A percentile compares a stretch with the other conserved stretches of the same genome.
Evolutionary conservation across 2,888 invertebrate species (phyloP).

Genomic region (Temnothorax unifasciatus): DNA sequence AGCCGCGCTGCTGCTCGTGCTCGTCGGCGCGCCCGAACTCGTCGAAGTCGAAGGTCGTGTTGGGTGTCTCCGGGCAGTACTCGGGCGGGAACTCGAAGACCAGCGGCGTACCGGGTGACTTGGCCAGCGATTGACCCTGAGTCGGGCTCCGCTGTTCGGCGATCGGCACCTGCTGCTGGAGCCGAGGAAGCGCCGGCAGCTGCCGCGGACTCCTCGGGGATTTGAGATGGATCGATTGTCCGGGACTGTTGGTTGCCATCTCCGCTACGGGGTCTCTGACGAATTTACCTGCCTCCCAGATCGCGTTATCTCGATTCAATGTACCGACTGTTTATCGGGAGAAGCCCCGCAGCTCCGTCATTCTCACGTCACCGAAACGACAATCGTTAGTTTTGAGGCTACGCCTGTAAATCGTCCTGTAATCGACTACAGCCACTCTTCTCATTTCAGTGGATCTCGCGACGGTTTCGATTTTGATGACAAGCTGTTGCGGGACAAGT

Average conservation of each 20-base stretch:
- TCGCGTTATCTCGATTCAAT: slow-evolving; percentile 18
- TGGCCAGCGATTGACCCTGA: slow-evolving; percentile 87
- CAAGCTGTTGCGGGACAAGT: neutral
- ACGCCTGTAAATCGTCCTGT: slow-evolving; percentile 8
- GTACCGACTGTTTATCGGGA: slow-evolving; percentile 8
- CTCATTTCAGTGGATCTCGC: slow-evolving; percentile 19
- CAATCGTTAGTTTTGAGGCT: neutral
- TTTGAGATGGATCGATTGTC: slow-evolving; percentile 87
- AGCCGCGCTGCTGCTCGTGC: slow-evolving; percentile 30
- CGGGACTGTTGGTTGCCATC: slow-evolving; percentile 89
- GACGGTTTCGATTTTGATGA: neutral
- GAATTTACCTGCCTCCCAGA: slow-evolving; percentile 1
- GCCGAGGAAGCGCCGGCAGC: slow-evolving; percentile 87
- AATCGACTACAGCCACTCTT: neutral
- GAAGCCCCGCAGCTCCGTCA: neutral
- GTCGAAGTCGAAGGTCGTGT: slow-evolving; percentile 80
- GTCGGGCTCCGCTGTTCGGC: slow-evolving; percentile 88
- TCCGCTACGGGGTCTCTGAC: slow-evolving; percentile 50
- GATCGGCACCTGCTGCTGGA: slow-evolving; percentile 87
- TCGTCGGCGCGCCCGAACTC: slow-evolving; percentile 73
- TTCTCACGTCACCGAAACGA: neutral
- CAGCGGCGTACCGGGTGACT: slow-evolving; percentile 88
- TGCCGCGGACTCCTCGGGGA: slow-evolving; percentile 89
- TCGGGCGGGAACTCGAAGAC: slow-evolving; percentile 83
- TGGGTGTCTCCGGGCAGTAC: slow-evolving; percentile 77